Percentiles rank a stretch among this genome's conserved stretches.
Evolutionary conservation across 2,888 invertebrate species (phyloP).

Genomic region (Drosophila helvetica): DNA sequence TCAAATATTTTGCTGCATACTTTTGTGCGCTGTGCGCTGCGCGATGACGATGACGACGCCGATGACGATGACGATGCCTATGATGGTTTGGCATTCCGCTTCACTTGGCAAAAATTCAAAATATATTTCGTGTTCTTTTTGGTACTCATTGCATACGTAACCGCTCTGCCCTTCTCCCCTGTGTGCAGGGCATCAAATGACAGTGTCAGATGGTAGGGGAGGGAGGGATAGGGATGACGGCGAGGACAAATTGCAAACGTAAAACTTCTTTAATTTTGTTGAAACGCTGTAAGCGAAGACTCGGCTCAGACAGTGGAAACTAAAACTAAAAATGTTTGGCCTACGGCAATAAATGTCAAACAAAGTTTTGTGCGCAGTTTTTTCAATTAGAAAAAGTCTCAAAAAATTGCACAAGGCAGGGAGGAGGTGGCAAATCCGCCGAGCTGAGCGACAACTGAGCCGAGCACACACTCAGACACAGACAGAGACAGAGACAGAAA

Average conservation of each 20-base stretch:
- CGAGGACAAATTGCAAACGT: constrained; percentile 64
- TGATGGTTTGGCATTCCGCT: constrained; percentile 40
- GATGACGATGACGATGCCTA: constrained; percentile 21
- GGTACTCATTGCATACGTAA: not conserved
- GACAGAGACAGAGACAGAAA: not conserved
- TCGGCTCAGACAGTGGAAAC: constrained; percentile 31
- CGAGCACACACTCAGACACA: not conserved
- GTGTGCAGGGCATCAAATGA: constrained; percentile 22
- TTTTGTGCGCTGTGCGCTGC: constrained; percentile 18
- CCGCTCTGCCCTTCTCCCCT: constrained; percentile 10
- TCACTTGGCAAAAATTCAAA: constrained; percentile 46
- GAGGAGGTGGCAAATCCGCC: constrained; percentile 15
- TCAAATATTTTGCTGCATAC: constrained; percentile 36
- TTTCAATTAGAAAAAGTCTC: constrained; percentile 66
- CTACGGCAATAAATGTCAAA: constrained; percentile 74
- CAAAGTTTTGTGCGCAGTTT: constrained; percentile 65
- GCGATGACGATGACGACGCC: constrained; percentile 9
- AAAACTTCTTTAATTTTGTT: constrained; percentile 78
- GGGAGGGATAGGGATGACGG: constrained; percentile 5
- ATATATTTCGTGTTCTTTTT: constrained; percentile 28
- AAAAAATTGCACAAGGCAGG: not conserved
- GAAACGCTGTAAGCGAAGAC: constrained; percentile 51
- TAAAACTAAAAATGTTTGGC: constrained; percentile 65
- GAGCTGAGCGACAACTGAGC: constrained; percentile 50
- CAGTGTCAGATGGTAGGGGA: not conserved